Evolutionary conservation across 2,888 invertebrate species (phyloP), one percentile per base, ranked within the genome.

Genomic region (Galerucella pusilla): DNA sequence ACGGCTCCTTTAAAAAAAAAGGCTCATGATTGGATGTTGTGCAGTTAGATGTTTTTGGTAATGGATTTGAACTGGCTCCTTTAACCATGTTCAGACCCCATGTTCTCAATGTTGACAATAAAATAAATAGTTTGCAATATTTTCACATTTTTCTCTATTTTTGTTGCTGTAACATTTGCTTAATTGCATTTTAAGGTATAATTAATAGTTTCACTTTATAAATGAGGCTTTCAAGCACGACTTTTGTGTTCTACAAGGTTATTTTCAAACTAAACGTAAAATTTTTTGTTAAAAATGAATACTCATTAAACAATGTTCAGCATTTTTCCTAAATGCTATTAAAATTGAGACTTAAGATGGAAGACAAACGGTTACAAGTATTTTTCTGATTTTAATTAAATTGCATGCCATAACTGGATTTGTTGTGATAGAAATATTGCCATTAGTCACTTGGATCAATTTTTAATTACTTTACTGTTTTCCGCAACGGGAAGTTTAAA

Each of bases 361-460:
- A 57, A 49, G 14, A 20, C 16, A 57, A 57, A 57, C 57, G 57
- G 57, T 57, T 42, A 42, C 35, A 6, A 42, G 16, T 57, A 16
- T 16, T 57, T 54, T 57, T 16, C 57, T 20, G 20, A 57, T 57
- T 57, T 57, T 57, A 57, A 57, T 57, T 57, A 57, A 57, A 57
- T n/a, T 20, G 57, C 57, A 57, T 16, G 20, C 20, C 20, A 16
- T 57, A 57, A 57, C 57, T 57, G 57, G 16, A 57, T 57, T 16
- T 20, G 57, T 57, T 57, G 57, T 57, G 20, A 57, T 57, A 57
- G 20, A 57, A 57, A 57, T 16, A 57, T 16, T 16, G 57, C 57
- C 9, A 57, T 57, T 57, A 57, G 57, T 57, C 57, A 10, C 10
- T 20, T 20, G 57, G 16, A 20, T 57, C 57, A 57, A 2, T 57